Percentiles rank a stretch among this genome's conserved stretches.
These are phyloP conservation scores for Bradysia coprophila DNA, from an alignment of 1,140 invertebrate genomes.

Conservation along the genomic window DNA sequence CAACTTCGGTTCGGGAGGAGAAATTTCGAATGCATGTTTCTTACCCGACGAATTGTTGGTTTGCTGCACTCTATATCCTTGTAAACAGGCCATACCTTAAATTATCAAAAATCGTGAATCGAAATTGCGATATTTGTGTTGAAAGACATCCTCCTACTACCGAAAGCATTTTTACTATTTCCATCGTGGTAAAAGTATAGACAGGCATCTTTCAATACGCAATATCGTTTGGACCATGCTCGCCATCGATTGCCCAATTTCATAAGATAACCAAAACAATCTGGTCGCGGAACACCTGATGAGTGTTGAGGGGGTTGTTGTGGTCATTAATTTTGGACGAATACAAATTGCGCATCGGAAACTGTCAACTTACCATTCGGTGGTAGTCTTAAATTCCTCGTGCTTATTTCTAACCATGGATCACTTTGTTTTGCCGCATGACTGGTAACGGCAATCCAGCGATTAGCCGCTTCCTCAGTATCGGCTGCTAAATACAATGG, in stretches of 20 bases:
- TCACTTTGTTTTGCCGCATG: slow-evolving; percentile 44
- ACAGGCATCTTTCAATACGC: slow-evolving; percentile 87
- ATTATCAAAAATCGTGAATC: slow-evolving; percentile 8
- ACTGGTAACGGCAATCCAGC: slow-evolving; percentile 57
- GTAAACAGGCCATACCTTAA: slow-evolving; percentile 74
- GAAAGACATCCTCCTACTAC: slow-evolving; percentile 34
- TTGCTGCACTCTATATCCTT: slow-evolving; percentile 80
- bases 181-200: slow-evolving; percentile 85
- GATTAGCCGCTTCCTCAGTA: slow-evolving; percentile 46
- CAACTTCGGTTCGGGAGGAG: slow-evolving; percentile 70
- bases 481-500: slow-evolving; percentile 67
- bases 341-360: no score
- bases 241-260: slow-evolving; percentile 64
- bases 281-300: slow-evolving; percentile 59
- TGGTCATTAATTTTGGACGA: no score
- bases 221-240: slow-evolving; percentile 80
- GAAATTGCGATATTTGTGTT: no score
- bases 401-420: slow-evolving; percentile 55
- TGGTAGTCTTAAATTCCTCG: slow-evolving; percentile 45
- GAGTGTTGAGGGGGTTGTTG: no score
- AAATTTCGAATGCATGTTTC: slow-evolving; percentile 80
- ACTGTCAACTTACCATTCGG: no score
- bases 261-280: slow-evolving; percentile 79
- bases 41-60: slow-evolving; percentile 51
- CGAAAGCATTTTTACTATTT: slow-evolving; percentile 69